A percentile compares a stretch with the other conserved stretches of the same genome.
These are phyloP conservation scores for Anthoscopus minutus DNA, from an alignment of 2,113 vertebrate species.

Conservation along the genomic window DNA sequence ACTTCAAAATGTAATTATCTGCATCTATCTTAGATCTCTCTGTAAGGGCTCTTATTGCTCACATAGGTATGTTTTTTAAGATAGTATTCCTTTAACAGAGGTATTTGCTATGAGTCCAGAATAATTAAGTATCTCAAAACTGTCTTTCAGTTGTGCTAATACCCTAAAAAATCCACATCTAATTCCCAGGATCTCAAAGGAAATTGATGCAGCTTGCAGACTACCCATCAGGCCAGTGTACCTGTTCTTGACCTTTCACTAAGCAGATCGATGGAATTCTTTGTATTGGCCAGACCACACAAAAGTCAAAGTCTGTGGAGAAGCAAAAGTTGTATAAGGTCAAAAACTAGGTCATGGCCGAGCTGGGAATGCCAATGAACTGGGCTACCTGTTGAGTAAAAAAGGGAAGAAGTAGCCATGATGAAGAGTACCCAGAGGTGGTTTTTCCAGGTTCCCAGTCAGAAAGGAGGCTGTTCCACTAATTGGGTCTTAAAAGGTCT, in stretches of 20 bases:
- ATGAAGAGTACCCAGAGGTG: not conserved
- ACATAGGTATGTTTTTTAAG: not conserved
- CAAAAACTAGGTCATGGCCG: not conserved
- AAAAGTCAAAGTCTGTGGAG: not conserved
- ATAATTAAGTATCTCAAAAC: not conserved
- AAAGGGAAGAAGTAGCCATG: not conserved
- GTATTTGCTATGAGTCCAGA: not conserved
- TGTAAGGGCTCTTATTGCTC: not conserved
- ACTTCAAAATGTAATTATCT: not conserved
- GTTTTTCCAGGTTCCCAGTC: not conserved
- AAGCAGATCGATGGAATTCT: not conserved
- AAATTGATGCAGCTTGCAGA: not conserved
- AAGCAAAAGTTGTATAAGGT: not conserved
- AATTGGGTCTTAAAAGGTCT: conserved; percentile 53
- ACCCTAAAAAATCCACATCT: not conserved
- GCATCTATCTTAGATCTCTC: not conserved
- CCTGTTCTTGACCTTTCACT: not conserved
- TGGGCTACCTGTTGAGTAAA: not conserved
- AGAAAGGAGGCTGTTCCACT: conserved; percentile 23
- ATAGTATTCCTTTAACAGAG: not conserved
- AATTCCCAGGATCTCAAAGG: not conserved
- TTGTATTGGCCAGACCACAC: not conserved
- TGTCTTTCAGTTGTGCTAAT: not conserved
- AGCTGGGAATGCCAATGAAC: not conserved
- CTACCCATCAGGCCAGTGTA: not conserved